These are phyloP conservation scores for Hyles vespertilio DNA, from an alignment of 1,140 invertebrate genomes.

Conservation along the genomic window DNA sequence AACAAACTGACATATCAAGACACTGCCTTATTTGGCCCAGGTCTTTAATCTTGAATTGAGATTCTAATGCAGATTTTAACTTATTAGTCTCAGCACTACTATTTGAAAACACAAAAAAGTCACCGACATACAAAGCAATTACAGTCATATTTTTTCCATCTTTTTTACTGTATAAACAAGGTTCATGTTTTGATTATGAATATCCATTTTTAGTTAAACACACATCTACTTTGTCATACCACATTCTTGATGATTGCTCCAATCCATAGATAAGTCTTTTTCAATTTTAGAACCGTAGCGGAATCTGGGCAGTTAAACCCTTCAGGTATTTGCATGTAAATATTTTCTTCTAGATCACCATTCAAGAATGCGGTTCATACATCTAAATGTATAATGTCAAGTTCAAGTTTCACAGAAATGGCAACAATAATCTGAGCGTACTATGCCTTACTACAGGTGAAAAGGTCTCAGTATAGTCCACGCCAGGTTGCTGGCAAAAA, in stretches of 20 bases:
- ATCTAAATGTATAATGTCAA: constrained; percentile 4
- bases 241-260: constrained; percentile 32
- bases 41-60: no score
- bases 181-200: no score
- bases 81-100: no score
- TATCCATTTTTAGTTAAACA: no score
- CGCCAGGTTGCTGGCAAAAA: constrained; percentile 4
- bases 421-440: constrained; percentile 2
- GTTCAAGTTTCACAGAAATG: neutral
- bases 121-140: no score
- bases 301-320: constrained; percentile 8
- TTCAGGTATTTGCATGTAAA: constrained; percentile 5
- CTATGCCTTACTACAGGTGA: constrained; percentile 2
- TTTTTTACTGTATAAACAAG: no score
- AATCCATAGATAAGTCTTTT: constrained; percentile 45
- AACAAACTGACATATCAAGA: no score
- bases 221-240: constrained; percentile 28
- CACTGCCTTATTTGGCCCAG: no score
- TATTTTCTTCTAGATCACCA: constrained; percentile 8
- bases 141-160: no score
- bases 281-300: constrained; percentile 27
- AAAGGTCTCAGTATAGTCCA: constrained; percentile 5
- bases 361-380: constrained; percentile 6
- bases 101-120: no score
- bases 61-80: no score